Conservation (phyloP, 2,113 vertebrate species). For the Callionymus lyra region DNA sequence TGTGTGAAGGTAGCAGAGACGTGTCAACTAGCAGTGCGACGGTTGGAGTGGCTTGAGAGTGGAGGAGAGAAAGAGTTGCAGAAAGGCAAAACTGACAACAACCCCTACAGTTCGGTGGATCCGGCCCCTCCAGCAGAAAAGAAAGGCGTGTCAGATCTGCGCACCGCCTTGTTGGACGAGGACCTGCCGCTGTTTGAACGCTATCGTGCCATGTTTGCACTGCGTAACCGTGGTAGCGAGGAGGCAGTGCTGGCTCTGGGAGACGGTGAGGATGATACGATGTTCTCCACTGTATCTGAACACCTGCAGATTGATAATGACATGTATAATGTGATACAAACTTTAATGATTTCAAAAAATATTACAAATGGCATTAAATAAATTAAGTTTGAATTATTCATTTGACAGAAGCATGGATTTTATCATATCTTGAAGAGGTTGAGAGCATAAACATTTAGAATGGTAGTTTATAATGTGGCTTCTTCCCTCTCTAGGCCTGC, state of each 20-base stretch:
- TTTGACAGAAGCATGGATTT: too few relatives aligned
- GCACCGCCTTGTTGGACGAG: conserved; percentile 71
- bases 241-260: conserved; percentile 79
- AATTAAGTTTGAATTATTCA: too few relatives aligned
- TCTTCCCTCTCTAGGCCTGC: conserved; percentile 64
- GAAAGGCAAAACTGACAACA: conserved; percentile 9
- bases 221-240: conserved; percentile 73
- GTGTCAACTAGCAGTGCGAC: conserved; percentile 79
- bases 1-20: conserved; percentile 84
- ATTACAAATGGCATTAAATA: too few relatives aligned
- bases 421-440: too few relatives aligned
- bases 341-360: too few relatives aligned
- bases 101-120: conserved; percentile 81
- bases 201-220: conserved; percentile 92
- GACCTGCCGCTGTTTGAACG: conserved; percentile 76
- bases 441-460: too few relatives aligned
- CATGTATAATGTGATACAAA: too few relatives aligned
- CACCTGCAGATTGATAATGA: too few relatives aligned
- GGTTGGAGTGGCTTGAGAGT: conserved; percentile 80
- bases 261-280: conserved; percentile 81
- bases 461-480: too few relatives aligned
- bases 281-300: too few relatives aligned
- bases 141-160: conserved; percentile 59
- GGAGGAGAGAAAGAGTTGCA: conserved; percentile 33
- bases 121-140: conserved; percentile 78